Evolutionary conservation across 2,113 vertebrate genomes (phyloP), one percentile per base, ranked within the genome.

Genomic region (Narcine bancroftii): DNA sequence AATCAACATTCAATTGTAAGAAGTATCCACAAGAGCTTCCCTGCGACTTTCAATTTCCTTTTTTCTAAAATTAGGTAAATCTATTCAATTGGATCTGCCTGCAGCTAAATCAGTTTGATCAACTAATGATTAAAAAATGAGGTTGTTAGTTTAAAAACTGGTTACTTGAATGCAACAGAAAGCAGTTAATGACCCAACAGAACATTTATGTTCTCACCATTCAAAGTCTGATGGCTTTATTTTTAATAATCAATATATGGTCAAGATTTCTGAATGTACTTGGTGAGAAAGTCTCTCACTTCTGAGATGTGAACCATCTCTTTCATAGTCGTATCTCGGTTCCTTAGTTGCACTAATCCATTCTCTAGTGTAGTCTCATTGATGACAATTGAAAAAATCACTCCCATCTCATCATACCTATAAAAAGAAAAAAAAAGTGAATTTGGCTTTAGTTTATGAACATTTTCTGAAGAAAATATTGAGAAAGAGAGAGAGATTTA

Each of bases 331-430:
- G 98, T 99, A 93, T 99, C 98, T 93, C 98, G 96, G 93, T 95
- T 98, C 93, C 98, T 97, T 89, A 99, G 95, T 75, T 98, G 96
- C 91, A 99, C 94, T 73, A 99, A 95, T 53, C 98, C 98, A 4
- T 93, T 99, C 94, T 99, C 98, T 92, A 99, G 93, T 0, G 98
- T 99, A 92, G 94, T 94, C 87, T 99, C 98, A 73, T 94, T 96
- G 92, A 99, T 92, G 94, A 98, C 92, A 92, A 97, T 92, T 1
- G 95, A 97, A 95, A 99, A 99, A 72, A 98, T 96, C 94, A 99
- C 94, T 0, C 98, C 97, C 98, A 99, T 99, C 95, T 99, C 98
- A 94, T 99, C 98, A 0, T 99, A 99, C 93, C 98, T 99, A 93
- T 72, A 81, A 42, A 89, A 6, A 83, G 93, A 93, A 47, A 39